Percentiles rank a stretch among this genome's conserved stretches.
phyloP scores from a whole-genome alignment of 2,113 vertebrate species.

The Cynoglossus semilaevis region DNA sequence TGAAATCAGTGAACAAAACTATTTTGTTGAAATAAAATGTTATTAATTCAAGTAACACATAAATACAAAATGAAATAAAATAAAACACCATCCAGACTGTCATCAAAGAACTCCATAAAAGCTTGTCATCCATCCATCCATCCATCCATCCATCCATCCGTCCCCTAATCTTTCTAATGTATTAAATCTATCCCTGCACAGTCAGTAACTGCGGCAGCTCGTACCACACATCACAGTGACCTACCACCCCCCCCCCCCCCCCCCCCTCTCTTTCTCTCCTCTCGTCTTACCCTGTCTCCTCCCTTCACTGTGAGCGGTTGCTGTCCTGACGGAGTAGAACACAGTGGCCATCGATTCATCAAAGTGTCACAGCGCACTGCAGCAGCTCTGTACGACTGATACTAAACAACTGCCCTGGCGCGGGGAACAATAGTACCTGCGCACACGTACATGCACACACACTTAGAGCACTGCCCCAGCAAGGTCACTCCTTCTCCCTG shows the following conservation, averaged over 20 bases:
- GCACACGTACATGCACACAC: slow-evolving; percentile 25
- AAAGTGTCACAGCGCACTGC: slow-evolving; percentile 68
- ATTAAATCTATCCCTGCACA: neutral
- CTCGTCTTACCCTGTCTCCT: slow-evolving; percentile 31
- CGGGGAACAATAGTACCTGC: slow-evolving; percentile 63
- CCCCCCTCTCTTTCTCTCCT: slow-evolving; percentile 25
- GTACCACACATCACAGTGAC: slow-evolving; percentile 3
- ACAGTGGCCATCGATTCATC: slow-evolving; percentile 69
- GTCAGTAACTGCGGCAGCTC: slow-evolving; percentile 3
- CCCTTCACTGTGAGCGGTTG: slow-evolving; percentile 54
- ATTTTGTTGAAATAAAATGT: too few relatives aligned
- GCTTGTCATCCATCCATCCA: too few relatives aligned
- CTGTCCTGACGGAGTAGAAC: slow-evolving; percentile 54
- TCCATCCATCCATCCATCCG: too few relatives aligned
- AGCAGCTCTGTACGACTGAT: slow-evolving; percentile 48
- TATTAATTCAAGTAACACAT: too few relatives aligned
- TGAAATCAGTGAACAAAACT: too few relatives aligned
- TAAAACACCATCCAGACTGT: too few relatives aligned
- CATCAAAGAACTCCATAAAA: too few relatives aligned
- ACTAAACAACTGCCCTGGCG: slow-evolving; percentile 63
- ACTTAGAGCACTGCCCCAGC: slow-evolving; percentile 50
- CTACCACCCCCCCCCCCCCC: neutral
- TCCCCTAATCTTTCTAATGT: too few relatives aligned
- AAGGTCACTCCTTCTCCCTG: slow-evolving; percentile 63
- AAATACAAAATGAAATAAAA: too few relatives aligned